Evolutionary conservation across 2,888 invertebrate genomes (phyloP).

Genomic region (Parthenolecanium corni): DNA sequence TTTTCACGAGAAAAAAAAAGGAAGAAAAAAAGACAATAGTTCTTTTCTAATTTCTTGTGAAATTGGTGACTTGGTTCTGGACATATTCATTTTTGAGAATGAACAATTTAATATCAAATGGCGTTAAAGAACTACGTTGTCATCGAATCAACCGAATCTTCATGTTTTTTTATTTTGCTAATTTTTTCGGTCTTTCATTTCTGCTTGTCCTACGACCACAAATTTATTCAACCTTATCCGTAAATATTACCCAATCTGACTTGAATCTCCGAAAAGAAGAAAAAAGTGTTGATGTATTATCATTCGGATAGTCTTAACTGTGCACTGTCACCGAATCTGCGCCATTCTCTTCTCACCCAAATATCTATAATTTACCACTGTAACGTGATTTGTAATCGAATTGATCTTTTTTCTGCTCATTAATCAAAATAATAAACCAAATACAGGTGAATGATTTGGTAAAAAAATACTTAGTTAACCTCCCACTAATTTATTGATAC

Average conservation of each 20-base stretch:
- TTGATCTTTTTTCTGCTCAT: not conserved
- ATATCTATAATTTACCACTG: not conserved
- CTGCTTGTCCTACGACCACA: conserved; percentile 6
- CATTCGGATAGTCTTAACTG: not conserved
- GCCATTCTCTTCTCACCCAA: not conserved
- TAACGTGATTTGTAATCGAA: conserved; percentile 8
- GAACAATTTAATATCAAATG: too few species aligned
- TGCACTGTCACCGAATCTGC: not conserved
- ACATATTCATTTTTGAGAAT: too few species aligned
- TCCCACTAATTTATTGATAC: too few species aligned
- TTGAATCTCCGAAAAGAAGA: not conserved
- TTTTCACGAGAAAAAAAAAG: too few species aligned
- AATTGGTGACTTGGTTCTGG: too few species aligned
- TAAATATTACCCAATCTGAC: too few species aligned
- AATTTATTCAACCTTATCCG: too few species aligned
- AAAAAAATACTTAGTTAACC: too few species aligned
- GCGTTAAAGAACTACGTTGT: too few species aligned
- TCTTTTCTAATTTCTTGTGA: too few species aligned
- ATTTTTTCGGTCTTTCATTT: conserved; percentile 9
- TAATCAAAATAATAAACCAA: conserved; percentile 7
- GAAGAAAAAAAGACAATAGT: too few species aligned
- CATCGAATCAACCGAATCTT: conserved; percentile 18
- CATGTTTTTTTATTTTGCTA: too few species aligned
- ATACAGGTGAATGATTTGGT: not conserved
- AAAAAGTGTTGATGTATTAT: conserved; percentile 1